Evolutionary conservation across 2,797 vertebrate genomes (phyloP), one percentile per base, ranked within the genome.

Genomic region (Protosalanx chinensis): DNA sequence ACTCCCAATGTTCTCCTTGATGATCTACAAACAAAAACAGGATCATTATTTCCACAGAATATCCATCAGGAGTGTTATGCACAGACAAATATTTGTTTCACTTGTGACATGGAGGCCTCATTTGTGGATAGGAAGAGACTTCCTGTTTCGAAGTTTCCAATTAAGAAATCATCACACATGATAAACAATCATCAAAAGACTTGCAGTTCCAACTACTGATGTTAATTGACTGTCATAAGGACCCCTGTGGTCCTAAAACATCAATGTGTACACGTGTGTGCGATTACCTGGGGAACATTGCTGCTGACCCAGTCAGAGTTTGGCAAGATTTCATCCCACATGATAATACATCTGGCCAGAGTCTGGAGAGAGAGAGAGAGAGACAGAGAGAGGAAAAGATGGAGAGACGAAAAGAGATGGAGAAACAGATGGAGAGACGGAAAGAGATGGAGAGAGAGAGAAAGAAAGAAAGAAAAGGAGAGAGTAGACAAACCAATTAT

Each of bases 311-410:
- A 99, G 77, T 98, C 94, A 18, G 94, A 92, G 85, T 94, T 94
- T 49, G 98, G 98, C 73, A 98, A 86, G 86, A 99, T 98, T 85
- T 98, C 96, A 87, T 99, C 97, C 97, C 97, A 99, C 90, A 99
- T 91, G 89, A 99, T 99, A 77, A 99, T 93, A 84, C 97, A 98
- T 58, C 96, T 94, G 76, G 97, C 96, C 70, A 99, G 91, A 59
- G 96, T 98, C 97, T 99, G 79, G 70, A 71, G 74, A 71, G 67
- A 61, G 67, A 33, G 15, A 6, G 30, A 20, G 64, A 63, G 3
- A 4, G 35, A 10, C 15, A 69, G 32, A 67, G 58, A 68, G 16
- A 77, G 2, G 64, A 15, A 57, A 29, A 67, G 13, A 8, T 12
- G 5, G 29, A 56, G 6, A 51, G 30, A 23, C n/a, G 64, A n/a